These are phyloP conservation scores for Knipowitschia caucasica DNA, from an alignment of 2,797 vertebrate genomes.

Conservation along the genomic window DNA sequence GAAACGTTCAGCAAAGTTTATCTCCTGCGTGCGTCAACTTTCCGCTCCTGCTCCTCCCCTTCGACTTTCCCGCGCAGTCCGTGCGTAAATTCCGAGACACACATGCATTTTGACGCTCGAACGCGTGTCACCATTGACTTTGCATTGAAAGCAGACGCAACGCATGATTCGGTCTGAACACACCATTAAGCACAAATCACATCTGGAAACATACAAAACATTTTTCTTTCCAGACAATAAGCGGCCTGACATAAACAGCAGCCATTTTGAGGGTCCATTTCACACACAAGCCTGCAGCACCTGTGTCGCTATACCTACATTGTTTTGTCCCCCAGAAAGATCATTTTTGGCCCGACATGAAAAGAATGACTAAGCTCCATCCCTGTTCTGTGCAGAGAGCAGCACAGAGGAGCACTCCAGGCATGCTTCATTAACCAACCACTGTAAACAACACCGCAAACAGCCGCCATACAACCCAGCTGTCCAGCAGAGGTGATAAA, in stretches of 20 bases:
- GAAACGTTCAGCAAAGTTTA: too few species aligned
- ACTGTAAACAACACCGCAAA: conserved; percentile 8
- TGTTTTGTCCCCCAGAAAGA: conserved; percentile 46
- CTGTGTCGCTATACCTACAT: conserved; percentile 26
- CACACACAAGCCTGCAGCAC: not conserved
- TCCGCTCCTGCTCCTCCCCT: too few species aligned
- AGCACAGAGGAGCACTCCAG: conserved; percentile 41
- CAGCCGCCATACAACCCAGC: not conserved
- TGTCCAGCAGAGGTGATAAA: conserved; percentile 7
- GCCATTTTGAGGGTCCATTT: not conserved
- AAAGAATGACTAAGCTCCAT: conserved; percentile 56
- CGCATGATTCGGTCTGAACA: too few species aligned
- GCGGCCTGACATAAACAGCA: not conserved
- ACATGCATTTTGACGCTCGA: too few species aligned
- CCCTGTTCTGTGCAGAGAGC: conserved; percentile 37
- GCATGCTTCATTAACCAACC: conserved; percentile 64
- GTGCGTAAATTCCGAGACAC: too few species aligned
- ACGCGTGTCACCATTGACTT: too few species aligned
- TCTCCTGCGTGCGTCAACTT: too few species aligned
- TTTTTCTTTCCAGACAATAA: not conserved
- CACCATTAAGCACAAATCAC: too few species aligned
- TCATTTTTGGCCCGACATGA: conserved; percentile 53
- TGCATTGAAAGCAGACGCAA: too few species aligned
- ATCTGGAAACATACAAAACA: not conserved
- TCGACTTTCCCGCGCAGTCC: too few species aligned